Conservation (phyloP, 2,888 invertebrate species). For the Sarcophaga subvicina region DNA sequence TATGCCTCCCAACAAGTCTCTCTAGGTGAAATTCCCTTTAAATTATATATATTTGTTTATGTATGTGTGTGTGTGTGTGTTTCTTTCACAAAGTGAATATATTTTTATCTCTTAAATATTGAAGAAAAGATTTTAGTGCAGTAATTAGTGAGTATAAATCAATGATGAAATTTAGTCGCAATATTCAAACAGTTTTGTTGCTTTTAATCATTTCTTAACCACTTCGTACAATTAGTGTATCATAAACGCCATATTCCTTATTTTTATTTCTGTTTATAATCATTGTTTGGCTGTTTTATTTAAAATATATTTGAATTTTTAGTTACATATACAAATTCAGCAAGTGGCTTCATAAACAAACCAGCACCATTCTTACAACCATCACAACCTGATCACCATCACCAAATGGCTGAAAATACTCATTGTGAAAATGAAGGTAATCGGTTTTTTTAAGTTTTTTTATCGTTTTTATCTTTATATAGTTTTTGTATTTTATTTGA, state of each 20-base stretch:
- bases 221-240: constrained; percentile 12
- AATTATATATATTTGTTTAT: background rate
- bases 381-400: constrained; percentile 57
- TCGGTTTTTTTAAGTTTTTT: constrained; percentile 36
- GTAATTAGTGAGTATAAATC: constrained; percentile 20
- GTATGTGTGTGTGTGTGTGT: constrained; percentile 54
- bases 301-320: constrained; percentile 70
- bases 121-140: constrained; percentile 32
- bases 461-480: constrained; percentile 12
- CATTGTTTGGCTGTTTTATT: constrained; percentile 48
- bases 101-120: constrained; percentile 2
- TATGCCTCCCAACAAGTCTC: constrained; percentile 29
- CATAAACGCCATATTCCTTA: background rate
- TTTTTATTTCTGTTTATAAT: constrained; percentile 10
- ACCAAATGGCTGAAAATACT: constrained; percentile 60
- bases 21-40: constrained; percentile 18
- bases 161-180: no score
- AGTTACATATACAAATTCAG: constrained; percentile 76
- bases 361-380: constrained; percentile 49
- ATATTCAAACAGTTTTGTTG: constrained; percentile 9
- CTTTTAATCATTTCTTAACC: constrained; percentile 9
- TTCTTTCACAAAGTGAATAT: constrained; percentile 60
- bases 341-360: constrained; percentile 72
- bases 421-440: constrained; percentile 79
- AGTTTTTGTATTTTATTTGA: constrained; percentile 37